phyloP scores from a whole-genome alignment of 2,888 invertebrate species.

The Drosophila mimetica region DNA sequence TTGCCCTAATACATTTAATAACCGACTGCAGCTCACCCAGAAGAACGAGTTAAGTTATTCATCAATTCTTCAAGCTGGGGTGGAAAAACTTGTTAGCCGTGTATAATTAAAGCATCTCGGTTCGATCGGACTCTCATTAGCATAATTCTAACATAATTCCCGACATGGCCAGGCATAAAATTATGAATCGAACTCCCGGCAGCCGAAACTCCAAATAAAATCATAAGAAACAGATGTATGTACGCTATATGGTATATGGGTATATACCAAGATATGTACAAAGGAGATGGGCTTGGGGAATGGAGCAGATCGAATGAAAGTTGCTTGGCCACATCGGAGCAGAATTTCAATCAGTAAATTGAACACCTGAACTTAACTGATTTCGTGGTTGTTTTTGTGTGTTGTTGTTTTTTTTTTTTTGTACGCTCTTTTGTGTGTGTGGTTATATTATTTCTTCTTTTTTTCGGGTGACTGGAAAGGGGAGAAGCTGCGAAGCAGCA shows the following conservation, averaged over 20 bases:
- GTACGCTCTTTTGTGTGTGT: slow-evolving; percentile 20
- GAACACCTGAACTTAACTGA: slow-evolving; percentile 81
- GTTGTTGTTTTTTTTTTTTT: slow-evolving; percentile 43
- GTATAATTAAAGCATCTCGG: slow-evolving; percentile 62
- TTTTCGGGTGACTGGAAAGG: slow-evolving; percentile 55
- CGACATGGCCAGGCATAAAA: slow-evolving; percentile 55
- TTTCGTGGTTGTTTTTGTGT: slow-evolving; percentile 59
- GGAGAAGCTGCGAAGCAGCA: slow-evolving; percentile 52
- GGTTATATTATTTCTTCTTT: slow-evolving; percentile 18
- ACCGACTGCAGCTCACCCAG: slow-evolving; percentile 20
- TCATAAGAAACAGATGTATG: slow-evolving; percentile 15
- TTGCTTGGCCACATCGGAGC: slow-evolving; percentile 70
- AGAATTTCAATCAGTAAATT: slow-evolving; percentile 79
- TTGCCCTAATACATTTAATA: slow-evolving; percentile 28
- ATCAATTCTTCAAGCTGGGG: slow-evolving; percentile 37
- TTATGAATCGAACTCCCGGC: slow-evolving; percentile 46
- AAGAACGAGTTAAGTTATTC: slow-evolving; percentile 42
- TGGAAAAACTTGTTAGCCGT: slow-evolving; percentile 41
- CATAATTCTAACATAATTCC: slow-evolving; percentile 75
- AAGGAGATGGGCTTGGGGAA: slow-evolving; percentile 12
- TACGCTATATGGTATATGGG: too few species aligned
- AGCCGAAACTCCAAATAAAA: slow-evolving; percentile 35
- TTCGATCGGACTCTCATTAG: slow-evolving; percentile 62
- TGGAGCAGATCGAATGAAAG: slow-evolving; percentile 60
- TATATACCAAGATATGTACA: not conserved